Evolutionary conservation across 2,888 invertebrate species (phyloP), one percentile per base, ranked within the genome.

Genomic region (Neoascia interrupta): DNA sequence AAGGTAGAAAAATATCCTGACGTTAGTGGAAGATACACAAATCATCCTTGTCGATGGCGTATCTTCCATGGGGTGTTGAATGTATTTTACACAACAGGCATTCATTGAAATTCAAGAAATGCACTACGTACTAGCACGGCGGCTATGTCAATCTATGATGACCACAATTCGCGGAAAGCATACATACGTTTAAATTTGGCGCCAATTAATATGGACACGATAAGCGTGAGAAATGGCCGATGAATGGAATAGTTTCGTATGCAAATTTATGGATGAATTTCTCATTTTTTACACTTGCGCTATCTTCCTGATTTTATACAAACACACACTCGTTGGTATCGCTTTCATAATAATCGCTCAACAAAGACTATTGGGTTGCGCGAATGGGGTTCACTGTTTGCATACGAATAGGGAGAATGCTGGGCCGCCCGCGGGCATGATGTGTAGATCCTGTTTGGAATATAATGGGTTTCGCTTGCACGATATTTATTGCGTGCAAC

Each of bases 71-170:
- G 5, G 72, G 79, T 79, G 79, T 79, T 36, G 51, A 66, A 54
- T 36, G 49, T 68, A 49, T 60, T 16, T 43, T 28, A 15, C 6
- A 43, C 13, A 8, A 43, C 21, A 15, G 28, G 19, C 23, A 16
- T 39, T 58, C 53, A 68, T 79, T 73, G 8, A 79, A 73, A 79
- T 73, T 49, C 79, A 79, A 56, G 11, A 16, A 49, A 19, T 41
- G 60, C 60, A 16, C 37, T 21, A 28, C 19, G 28, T 45, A 60
- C n/a, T n/a, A n/a, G 45, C 70, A 60, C 34, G 73, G 68, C 79
- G 66, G 73, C 72, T 70, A 6, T 72, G 79, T 72, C 79, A 72
- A 72, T 79, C 73, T 19, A 64, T 47, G 53, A 66, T 56, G 45
- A 79, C 51, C 79, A 31, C 54, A 49, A 56, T 73, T 64, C 72